Percentiles rank a stretch among this genome's conserved stretches.
Evolutionary conservation across 2,113 vertebrate genomes (phyloP).

Genomic region (Hippopotamus amphibius): DNA sequence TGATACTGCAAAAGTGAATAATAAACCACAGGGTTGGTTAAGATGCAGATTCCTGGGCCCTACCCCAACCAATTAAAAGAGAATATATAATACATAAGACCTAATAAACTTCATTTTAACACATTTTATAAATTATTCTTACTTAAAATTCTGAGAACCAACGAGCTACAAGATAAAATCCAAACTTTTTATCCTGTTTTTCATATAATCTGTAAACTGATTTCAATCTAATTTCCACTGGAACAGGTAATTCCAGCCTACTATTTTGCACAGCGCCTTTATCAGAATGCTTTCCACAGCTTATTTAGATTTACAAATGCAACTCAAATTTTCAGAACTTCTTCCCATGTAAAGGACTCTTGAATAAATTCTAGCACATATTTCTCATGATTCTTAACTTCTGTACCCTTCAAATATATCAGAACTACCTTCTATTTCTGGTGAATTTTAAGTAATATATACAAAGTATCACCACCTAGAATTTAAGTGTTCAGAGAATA

Average conservation of each 20-base stretch:
- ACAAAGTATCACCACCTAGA: background rate
- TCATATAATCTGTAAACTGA: background rate
- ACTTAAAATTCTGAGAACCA: slow-evolving; percentile 41
- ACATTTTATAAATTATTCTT: background rate
- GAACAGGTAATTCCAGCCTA: background rate
- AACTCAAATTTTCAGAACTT: background rate
- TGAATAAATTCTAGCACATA: background rate
- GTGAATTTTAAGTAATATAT: background rate
- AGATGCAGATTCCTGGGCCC: background rate
- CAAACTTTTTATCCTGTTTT: background rate
- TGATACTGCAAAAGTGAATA: background rate
- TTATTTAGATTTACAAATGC: background rate
- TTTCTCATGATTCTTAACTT: slow-evolving; percentile 4
- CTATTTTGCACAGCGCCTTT: background rate
- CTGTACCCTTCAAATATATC: background rate
- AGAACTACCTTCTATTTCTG: background rate
- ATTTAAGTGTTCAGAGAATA: background rate
- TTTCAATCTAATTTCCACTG: background rate
- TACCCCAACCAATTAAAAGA: background rate
- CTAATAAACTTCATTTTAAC: background rate
- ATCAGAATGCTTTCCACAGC: background rate
- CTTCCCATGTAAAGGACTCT: background rate
- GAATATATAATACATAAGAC: background rate
- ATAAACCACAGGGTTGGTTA: background rate
- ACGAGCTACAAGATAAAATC: background rate